A percentile compares a stretch with the other conserved stretches of the same genome.
Evolutionary conservation across 2,113 vertebrate species (phyloP).

Genomic region (Larimichthys crocea): DNA sequence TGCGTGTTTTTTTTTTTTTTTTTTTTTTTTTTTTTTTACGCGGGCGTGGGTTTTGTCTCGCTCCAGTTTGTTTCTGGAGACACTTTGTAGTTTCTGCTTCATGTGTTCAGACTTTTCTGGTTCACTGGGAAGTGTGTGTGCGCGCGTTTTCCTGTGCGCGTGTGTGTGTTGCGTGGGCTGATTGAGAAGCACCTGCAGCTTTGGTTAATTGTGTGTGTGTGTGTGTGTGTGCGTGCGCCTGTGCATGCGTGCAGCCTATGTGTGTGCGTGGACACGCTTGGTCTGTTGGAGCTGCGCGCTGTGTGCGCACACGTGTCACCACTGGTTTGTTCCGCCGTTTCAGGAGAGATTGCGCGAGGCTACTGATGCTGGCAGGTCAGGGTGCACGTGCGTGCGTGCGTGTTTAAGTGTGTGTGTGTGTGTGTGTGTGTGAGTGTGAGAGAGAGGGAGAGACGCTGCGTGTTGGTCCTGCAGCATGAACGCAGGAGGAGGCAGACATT

Average conservation of each 20-base stretch:
- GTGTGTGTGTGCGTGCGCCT: background rate
- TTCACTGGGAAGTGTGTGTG: slow-evolving; percentile 46
- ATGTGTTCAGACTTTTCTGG: slow-evolving; percentile 59
- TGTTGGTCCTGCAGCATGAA: slow-evolving; percentile 65
- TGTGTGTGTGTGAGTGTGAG: background rate
- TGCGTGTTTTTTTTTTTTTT: background rate
- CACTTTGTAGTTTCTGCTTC: slow-evolving; percentile 55
- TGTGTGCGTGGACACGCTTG: slow-evolving; percentile 23
- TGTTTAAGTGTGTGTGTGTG: background rate
- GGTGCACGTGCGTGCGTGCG: slow-evolving; percentile 13
- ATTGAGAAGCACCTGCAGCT: slow-evolving; percentile 67
- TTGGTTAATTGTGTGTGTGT: background rate
- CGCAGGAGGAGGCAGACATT: slow-evolving; percentile 34
- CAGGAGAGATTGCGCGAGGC: slow-evolving; percentile 58
- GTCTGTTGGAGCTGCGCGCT: slow-evolving; percentile 52
- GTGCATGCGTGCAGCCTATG: background rate
- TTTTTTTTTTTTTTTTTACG: background rate
- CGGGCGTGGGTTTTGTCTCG: background rate
- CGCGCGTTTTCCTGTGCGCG: background rate
- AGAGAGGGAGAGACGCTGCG: slow-evolving; percentile 7
- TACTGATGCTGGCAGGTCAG: slow-evolving; percentile 70
- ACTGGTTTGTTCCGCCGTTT: slow-evolving; percentile 70
- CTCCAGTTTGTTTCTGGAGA: slow-evolving; percentile 37
- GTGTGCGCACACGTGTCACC: slow-evolving; percentile 70
- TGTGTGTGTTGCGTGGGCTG: slow-evolving; percentile 38